Percentiles rank a stretch among this genome's conserved stretches.
Evolutionary conservation across 2,797 vertebrate species (phyloP).

Genomic region (Scarus forsteni): DNA sequence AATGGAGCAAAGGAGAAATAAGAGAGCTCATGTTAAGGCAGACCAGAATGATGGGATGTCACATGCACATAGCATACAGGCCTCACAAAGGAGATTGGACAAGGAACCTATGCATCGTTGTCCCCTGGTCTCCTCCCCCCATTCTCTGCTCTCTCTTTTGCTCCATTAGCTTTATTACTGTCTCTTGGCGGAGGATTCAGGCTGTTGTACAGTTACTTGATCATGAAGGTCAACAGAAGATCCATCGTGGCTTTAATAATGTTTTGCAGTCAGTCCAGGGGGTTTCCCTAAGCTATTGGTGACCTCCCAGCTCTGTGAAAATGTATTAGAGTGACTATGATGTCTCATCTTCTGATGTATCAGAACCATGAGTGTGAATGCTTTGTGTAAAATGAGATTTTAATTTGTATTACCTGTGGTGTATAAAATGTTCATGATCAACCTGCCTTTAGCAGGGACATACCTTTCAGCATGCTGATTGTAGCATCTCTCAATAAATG

Average conservation of each 20-base stretch:
- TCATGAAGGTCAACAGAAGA: conserved; percentile 67
- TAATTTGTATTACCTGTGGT: too few relatives aligned
- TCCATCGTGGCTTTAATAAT: conserved; percentile 19
- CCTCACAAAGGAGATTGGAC: conserved; percentile 28
- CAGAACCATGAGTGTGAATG: too few relatives aligned
- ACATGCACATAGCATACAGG: conserved; percentile 11
- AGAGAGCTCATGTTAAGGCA: conserved; percentile 27
- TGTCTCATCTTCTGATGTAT: too few relatives aligned
- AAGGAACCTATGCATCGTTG: conserved; percentile 24
- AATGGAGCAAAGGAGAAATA: conserved; percentile 14
- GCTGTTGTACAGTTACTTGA: conserved; percentile 39
- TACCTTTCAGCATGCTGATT: too few relatives aligned
- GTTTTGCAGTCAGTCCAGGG: conserved; percentile 6
- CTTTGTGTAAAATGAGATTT: too few relatives aligned
- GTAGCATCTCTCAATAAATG: too few relatives aligned
- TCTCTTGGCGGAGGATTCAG: conserved; percentile 49
- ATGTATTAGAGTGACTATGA: too few relatives aligned
- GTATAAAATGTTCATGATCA: too few relatives aligned
- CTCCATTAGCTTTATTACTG: conserved; percentile 69
- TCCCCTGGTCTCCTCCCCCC: conserved; percentile 41
- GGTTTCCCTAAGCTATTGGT: conserved; percentile 4
- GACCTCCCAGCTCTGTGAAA: neutral
- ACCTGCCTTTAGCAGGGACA: too few relatives aligned
- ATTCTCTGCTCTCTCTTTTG: conserved; percentile 21
- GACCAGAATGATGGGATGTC: conserved; percentile 32